Percentiles rank a stretch among this genome's conserved stretches.
phyloP scores from a whole-genome alignment of 2,797 vertebrate genomes.

The Todus mexicanus region DNA sequence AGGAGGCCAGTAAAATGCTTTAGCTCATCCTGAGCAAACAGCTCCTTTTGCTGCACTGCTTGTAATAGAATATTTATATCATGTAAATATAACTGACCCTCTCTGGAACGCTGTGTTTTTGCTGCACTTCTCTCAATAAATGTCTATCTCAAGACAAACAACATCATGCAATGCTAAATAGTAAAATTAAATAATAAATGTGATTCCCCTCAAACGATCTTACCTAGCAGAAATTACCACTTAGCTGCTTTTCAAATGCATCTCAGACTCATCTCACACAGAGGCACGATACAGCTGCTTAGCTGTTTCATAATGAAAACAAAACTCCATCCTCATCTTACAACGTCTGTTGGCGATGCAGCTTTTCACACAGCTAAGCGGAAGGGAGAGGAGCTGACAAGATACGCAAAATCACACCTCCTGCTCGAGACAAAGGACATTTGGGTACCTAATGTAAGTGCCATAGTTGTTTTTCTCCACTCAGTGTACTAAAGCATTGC shows the following conservation, averaged over 20 bases:
- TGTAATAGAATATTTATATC: background rate
- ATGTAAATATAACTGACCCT: background rate
- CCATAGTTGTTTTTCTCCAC: background rate
- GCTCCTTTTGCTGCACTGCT: background rate
- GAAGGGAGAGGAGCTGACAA: background rate
- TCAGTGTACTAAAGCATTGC: background rate
- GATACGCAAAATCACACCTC: background rate
- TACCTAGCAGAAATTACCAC: background rate
- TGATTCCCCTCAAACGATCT: background rate
- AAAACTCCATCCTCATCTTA: background rate
- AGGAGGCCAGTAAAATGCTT: background rate
- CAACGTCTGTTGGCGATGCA: accelerated
- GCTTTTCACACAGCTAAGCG: background rate
- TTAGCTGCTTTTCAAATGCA: background rate
- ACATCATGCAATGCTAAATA: background rate
- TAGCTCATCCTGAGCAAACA: background rate
- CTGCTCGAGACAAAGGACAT: background rate
- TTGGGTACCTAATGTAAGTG: background rate
- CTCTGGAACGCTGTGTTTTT: background rate
- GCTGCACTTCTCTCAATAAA: background rate
- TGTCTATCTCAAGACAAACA: background rate
- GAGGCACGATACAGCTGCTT: background rate
- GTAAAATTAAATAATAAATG: background rate
- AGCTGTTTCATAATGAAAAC: background rate
- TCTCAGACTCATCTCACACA: background rate